phyloP scores from a whole-genome alignment of 2,797 vertebrate species.

The Phalloptychus januarius region DNA sequence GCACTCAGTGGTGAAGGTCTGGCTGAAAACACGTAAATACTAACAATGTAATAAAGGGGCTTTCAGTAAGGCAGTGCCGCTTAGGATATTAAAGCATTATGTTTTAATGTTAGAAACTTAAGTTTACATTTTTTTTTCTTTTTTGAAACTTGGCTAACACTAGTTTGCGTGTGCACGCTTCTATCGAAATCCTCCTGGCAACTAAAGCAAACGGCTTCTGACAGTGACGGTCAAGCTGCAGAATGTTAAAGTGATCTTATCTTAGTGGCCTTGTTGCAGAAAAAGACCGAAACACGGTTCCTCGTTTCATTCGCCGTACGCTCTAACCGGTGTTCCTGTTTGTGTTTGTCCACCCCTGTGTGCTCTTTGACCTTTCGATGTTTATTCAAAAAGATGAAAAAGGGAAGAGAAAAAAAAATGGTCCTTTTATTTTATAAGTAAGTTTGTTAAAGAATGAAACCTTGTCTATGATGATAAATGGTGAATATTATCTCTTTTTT shows the following conservation, averaged over 20 bases:
- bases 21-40: slow-evolving; percentile 55
- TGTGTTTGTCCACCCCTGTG: slow-evolving; percentile 48
- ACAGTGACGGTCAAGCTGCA: slow-evolving; percentile 60
- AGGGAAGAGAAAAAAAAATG: slow-evolving; percentile 72
- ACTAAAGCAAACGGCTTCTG: slow-evolving; percentile 68
- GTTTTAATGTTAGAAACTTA: slow-evolving; percentile 47
- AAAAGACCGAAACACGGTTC: slow-evolving; percentile 64
- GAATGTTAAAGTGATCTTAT: slow-evolving; percentile 80
- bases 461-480: slow-evolving; percentile 53
- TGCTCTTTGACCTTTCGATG: slow-evolving; percentile 58
- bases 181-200: slow-evolving; percentile 67
- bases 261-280: slow-evolving; percentile 82
- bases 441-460: slow-evolving; percentile 54
- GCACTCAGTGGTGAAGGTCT: slow-evolving; percentile 79
- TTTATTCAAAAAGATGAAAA: slow-evolving; percentile 79
- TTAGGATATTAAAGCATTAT: slow-evolving; percentile 62
- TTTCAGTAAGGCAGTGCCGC: slow-evolving; percentile 61
- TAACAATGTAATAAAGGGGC: slow-evolving; percentile 43
- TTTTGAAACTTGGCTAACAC: slow-evolving; percentile 56
- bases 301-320: slow-evolving; percentile 60
- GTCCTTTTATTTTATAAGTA: neutral
- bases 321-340: slow-evolving; percentile 43
- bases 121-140: slow-evolving; percentile 65
- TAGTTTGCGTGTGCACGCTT: slow-evolving; percentile 55
- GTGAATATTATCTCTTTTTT: slow-evolving; percentile 39